Evolutionary conservation across 1,140 invertebrate species (phyloP).

Genomic region (Drosophila santomea): DNA sequence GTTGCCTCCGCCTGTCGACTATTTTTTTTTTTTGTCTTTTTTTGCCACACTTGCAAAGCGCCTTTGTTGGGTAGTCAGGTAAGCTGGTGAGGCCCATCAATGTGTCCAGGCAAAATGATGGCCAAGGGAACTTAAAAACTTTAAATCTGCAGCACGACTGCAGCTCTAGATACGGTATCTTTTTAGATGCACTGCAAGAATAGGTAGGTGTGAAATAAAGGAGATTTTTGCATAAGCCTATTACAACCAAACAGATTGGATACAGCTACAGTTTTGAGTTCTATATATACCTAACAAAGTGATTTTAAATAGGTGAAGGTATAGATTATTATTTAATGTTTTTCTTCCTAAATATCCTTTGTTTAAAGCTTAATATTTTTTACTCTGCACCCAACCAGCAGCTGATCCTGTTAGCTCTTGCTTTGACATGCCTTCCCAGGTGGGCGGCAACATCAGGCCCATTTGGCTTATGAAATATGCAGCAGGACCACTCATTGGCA

Average conservation of each 20-base stretch:
- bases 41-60: constrained; percentile 44
- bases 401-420: constrained; percentile 58
- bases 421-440: constrained; percentile 28
- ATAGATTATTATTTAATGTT: no score
- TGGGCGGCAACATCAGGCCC: constrained; percentile 9
- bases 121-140: constrained; percentile 35
- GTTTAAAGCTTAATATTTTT: background rate
- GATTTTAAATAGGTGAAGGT: no score
- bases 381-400: background rate
- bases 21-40: background rate
- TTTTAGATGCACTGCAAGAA: constrained; percentile 1
- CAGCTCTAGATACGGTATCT: constrained; percentile 30
- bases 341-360: no score
- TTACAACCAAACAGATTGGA: no score
- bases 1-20: constrained; percentile 20
- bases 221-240: no score
- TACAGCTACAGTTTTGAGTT: no score
- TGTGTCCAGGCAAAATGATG: constrained; percentile 32
- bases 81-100: constrained; percentile 53
- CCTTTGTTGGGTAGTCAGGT: constrained; percentile 40
- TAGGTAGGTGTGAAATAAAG: no score
- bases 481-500: constrained; percentile 72
- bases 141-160: constrained; percentile 33
- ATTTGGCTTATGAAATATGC: constrained; percentile 79
- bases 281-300: no score